These are phyloP conservation scores for Eristalis tenax DNA, from an alignment of 2,888 invertebrate genomes.

Conservation along the genomic window DNA sequence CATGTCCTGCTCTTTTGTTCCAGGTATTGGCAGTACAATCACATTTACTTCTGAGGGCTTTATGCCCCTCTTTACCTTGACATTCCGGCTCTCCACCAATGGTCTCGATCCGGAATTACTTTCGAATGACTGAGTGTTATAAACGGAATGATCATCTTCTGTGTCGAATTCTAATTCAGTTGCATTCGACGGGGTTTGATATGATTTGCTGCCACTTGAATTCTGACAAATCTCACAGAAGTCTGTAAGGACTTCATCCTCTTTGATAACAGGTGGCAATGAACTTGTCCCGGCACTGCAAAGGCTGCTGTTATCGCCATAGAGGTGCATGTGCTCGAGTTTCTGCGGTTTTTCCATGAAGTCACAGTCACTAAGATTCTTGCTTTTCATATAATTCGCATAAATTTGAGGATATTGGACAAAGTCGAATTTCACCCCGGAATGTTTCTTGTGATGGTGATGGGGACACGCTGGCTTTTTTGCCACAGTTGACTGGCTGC, in stretches of 20 bases:
- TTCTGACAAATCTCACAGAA: constrained; percentile 83
- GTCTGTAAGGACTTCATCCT: constrained; percentile 76
- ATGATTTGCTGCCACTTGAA: constrained; percentile 83
- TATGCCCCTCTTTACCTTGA: constrained; percentile 35
- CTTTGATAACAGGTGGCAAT: constrained; percentile 55
- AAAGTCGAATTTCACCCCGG: constrained; percentile 88
- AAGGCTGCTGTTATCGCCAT: constrained; percentile 14
- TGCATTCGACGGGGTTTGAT: constrained; percentile 90
- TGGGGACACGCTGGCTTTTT: constrained; percentile 75
- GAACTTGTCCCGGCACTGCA: constrained; percentile 47
- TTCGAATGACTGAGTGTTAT: constrained; percentile 57
- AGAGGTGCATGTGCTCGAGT: constrained; percentile 73
- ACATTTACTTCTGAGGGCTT: constrained; percentile 74
- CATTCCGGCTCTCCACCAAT: constrained; percentile 30
- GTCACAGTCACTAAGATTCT: constrained; percentile 84
- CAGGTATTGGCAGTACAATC: constrained; percentile 81
- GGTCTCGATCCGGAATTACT: constrained; percentile 20
- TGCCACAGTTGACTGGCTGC: constrained; percentile 15
- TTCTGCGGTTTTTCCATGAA: constrained; percentile 76
- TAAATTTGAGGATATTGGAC: constrained; percentile 89
- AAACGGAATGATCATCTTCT: constrained; percentile 77
- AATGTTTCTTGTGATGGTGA: constrained; percentile 83
- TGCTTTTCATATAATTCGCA: constrained; percentile 89
- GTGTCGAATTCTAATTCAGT: constrained; percentile 86
- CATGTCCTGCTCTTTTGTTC: constrained; percentile 76